Conservation (phyloP, 2,888 invertebrate species). For the Sinotaia quadrata region DNA sequence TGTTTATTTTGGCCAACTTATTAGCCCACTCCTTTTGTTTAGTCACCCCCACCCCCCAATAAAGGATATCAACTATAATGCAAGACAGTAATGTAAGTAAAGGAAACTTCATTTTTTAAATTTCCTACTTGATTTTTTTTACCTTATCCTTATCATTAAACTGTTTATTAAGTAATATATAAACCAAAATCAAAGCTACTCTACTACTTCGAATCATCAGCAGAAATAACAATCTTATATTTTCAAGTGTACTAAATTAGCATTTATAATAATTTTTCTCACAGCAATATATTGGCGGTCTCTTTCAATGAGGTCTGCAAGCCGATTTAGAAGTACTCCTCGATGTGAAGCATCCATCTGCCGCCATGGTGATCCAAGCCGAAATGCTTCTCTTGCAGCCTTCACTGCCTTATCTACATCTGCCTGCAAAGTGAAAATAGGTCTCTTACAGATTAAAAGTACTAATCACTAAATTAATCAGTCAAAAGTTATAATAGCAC, state of each 20-base stretch:
- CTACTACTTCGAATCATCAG: background rate
- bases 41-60: too few species aligned
- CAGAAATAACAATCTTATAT: background rate
- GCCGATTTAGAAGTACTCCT: conserved; percentile 82
- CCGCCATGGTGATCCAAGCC: conserved; percentile 76
- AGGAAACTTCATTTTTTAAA: too few species aligned
- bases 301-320: conserved; percentile 88
- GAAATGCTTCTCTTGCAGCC: conserved; percentile 75
- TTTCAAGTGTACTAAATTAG: background rate
- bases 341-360: conserved; percentile 85
- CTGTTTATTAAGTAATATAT: too few species aligned
- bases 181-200: conserved; percentile 2
- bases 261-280: conserved; percentile 41
- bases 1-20: too few species aligned
- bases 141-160: background rate
- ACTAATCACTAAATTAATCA: background rate
- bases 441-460: background rate
- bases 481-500: background rate
- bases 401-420: conserved; percentile 76
- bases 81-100: too few species aligned
- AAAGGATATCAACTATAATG: too few species aligned
- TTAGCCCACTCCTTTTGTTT: too few species aligned
- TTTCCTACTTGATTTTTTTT: too few species aligned
- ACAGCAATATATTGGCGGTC: conserved; percentile 86
- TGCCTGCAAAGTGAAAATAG: conserved; percentile 61